phyloP scores from a whole-genome alignment of 2,797 vertebrate genomes.

The Halcyon chelicuti region DNA sequence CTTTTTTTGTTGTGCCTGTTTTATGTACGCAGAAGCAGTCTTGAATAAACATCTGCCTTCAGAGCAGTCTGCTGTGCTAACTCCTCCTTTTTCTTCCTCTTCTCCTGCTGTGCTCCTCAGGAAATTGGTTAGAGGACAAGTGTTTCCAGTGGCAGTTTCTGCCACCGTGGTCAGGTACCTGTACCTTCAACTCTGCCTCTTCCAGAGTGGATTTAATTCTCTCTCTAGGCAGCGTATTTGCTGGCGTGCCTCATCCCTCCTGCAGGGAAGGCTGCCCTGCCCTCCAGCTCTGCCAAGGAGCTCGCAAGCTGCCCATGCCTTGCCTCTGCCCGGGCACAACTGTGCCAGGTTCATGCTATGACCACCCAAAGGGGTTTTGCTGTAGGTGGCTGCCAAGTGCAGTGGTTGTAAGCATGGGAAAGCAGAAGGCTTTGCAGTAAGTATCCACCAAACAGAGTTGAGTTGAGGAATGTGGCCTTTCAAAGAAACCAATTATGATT shows the following conservation, averaged over 20 bases:
- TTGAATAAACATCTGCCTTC: not conserved
- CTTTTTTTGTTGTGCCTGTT: not conserved
- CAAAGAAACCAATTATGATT: not conserved
- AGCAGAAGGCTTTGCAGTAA: not conserved
- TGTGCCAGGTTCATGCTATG: not conserved
- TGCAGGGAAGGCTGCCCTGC: not conserved
- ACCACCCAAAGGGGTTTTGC: not conserved
- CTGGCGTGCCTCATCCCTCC: accelerated
- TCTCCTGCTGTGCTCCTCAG: not conserved
- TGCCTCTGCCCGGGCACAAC: accelerated
- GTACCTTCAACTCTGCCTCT: not conserved
- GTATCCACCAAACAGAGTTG: not conserved
- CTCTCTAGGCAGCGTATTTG: not conserved
- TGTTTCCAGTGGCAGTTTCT: not conserved
- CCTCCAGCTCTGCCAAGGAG: not conserved
- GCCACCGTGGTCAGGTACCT: not conserved
- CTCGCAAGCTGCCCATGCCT: not conserved
- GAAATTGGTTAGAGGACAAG: not conserved
- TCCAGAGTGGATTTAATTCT: not conserved
- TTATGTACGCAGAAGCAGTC: not conserved
- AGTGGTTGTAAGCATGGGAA: no score
- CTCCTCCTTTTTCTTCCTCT: not conserved
- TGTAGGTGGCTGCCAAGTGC: not conserved
- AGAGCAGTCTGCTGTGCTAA: not conserved
- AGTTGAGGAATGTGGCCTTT: not conserved